A percentile compares a stretch with the other conserved stretches of the same genome.
These are phyloP conservation scores for Eumeta japonica DNA, from an alignment of 1,140 invertebrate species.

Conservation along the genomic window DNA sequence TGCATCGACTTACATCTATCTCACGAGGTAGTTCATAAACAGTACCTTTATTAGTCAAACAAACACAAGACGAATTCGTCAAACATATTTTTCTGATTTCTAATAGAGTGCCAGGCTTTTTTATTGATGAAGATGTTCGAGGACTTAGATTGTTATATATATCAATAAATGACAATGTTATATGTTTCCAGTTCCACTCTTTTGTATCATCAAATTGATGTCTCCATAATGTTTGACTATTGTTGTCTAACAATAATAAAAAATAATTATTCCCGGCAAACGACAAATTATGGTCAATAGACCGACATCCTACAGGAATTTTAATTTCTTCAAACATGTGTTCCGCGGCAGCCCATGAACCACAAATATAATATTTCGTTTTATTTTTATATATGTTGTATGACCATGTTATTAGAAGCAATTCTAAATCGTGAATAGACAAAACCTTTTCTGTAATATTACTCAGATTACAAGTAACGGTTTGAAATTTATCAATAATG, in stretches of 20 bases:
- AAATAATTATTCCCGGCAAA: not conserved
- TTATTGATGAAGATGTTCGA: too few species aligned
- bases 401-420: conserved; percentile 31
- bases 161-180: too few species aligned
- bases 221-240: not conserved
- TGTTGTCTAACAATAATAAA: not conserved
- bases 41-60: conserved; percentile 51
- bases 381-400: conserved; percentile 34
- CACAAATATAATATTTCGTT: conserved; percentile 23
- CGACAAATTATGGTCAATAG: not conserved
- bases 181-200: not conserved
- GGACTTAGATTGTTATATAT: too few species aligned
- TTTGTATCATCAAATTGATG: not conserved
- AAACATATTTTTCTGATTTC: not conserved
- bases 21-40: conserved; percentile 63
- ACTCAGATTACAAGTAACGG: too few species aligned
- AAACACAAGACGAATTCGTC: conserved; percentile 23
- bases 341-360: conserved; percentile 23
- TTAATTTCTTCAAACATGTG: conserved; percentile 17
- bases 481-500: conserved; percentile 27
- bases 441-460: too few species aligned
- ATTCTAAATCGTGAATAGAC: too few species aligned
- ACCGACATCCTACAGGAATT: conserved; percentile 12
- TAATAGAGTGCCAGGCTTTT: too few species aligned
- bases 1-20: conserved; percentile 56